Percentiles rank a stretch among this genome's conserved stretches.
These are phyloP conservation scores for Chaenocephalus aceratus DNA, from an alignment of 2,113 vertebrate genomes.

Conservation along the genomic window DNA sequence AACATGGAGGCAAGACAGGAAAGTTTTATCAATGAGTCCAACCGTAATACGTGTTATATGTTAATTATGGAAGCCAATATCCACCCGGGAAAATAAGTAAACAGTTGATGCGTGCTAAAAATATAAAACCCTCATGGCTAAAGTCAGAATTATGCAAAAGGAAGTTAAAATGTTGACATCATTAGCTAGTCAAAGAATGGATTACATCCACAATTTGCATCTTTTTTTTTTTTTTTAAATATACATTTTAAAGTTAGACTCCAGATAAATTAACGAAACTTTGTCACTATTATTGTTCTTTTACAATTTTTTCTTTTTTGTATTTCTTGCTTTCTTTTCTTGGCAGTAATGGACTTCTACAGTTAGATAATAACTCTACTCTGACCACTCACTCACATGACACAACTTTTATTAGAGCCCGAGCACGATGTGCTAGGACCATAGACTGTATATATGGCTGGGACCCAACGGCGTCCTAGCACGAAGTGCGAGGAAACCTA, in stretches of 20 bases:
- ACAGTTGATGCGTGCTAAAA: neutral
- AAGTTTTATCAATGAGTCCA: constrained; percentile 11
- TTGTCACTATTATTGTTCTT: too few relatives aligned
- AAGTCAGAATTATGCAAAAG: neutral
- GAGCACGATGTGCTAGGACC: too few relatives aligned
- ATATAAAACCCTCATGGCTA: neutral
- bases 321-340: neutral
- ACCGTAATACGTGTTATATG: constrained; percentile 1
- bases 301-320: too few relatives aligned
- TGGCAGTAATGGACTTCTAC: neutral
- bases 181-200: neutral
- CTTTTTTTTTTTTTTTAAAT: neutral
- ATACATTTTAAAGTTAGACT: too few relatives aligned
- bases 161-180: neutral
- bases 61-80: neutral
- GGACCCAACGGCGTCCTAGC: too few relatives aligned
- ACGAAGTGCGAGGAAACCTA: too few relatives aligned
- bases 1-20: neutral
- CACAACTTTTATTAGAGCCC: neutral
- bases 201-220: neutral
- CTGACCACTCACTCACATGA: neutral
- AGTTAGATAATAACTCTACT: neutral
- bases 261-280: neutral
- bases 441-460: too few relatives aligned
- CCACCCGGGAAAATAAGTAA: neutral